Evolutionary conservation across 2,888 invertebrate species (phyloP), one percentile per base, ranked within the genome.

Genomic region (Philhelius pedissequus): DNA sequence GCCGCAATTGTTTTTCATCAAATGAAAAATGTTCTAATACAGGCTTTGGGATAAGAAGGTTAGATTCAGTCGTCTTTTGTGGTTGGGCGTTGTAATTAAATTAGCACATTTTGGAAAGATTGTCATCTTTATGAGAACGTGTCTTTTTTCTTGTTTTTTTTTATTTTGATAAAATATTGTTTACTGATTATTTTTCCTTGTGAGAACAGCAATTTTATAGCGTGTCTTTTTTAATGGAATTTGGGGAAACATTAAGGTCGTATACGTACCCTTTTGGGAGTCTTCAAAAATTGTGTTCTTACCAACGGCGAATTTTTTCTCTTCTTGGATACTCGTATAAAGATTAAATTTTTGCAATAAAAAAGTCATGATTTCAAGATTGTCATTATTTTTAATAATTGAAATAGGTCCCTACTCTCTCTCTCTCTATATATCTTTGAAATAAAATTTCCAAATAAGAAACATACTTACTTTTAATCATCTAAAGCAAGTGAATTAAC

Each of bases 61-160:
- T 32, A 62, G 60, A 11, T 18, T 45, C 7, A 9, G 27, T 52
- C 69, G 27, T 52, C 69, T 50, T 70, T 78, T 69, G 56, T 79
- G 74, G 32, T 18, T 15, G 40, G 79, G 74, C 45, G 79, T 79
- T 75, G 70, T 83, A 83, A 83, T 83, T 83, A 83, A 83, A 83
- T 83, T 79, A 83, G 83, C 83, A 69, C 83, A 68, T 43, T 68
- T 50, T 50, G 69, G 69, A 43, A 38, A 79, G 79, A 83, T 83
- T 70, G 52, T 50, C 74, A 79, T 83, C 78, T 78, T 68, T 48
- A 64, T 64, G 38, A 9, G 25, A 25, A 15, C 8, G 22, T 35
- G 52, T 68, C 32, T 40, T 68, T 60, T 38, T 58, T 22, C n/a
- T 48, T 56, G 7, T 8, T 25, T 56, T 22, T 32, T 22, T 40